Evolutionary conservation across 2,888 invertebrate genomes (phyloP).

Genomic region (Calameuta filiformis): DNA sequence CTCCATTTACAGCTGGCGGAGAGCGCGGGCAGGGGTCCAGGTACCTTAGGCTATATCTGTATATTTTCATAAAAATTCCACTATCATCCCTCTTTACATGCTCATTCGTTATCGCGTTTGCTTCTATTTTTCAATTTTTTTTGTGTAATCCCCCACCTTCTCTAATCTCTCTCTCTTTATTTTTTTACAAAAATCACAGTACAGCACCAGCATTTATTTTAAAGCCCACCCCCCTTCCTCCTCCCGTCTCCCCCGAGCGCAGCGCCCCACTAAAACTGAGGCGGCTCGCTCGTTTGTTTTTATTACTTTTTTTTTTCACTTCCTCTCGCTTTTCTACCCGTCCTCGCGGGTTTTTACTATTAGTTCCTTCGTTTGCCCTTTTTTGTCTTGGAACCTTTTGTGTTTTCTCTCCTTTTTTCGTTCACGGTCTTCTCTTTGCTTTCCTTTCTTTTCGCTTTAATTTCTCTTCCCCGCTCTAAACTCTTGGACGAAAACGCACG

Average conservation of each 20-base stretch:
- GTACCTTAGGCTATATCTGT: slow-evolving; percentile 60
- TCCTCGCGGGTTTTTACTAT: not conserved
- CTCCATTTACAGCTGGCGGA: slow-evolving; percentile 41
- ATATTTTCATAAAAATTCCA: slow-evolving; percentile 54
- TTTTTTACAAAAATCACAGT: slow-evolving; percentile 61
- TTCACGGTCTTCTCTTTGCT: not conserved
- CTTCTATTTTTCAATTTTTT: slow-evolving; percentile 24
- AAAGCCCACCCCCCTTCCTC: slow-evolving; percentile 50
- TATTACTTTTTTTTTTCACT: not conserved
- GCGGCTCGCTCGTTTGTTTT: slow-evolving; percentile 25
- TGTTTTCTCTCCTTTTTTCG: not conserved
- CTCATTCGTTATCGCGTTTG: not conserved
- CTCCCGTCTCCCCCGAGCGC: slow-evolving; percentile 23
- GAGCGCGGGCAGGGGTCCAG: slow-evolving; percentile 58
- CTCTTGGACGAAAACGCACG: not conserved
- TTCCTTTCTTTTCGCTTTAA: not conserved
- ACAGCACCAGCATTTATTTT: slow-evolving; percentile 59
- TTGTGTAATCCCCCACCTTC: slow-evolving; percentile 19
- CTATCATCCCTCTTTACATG: not conserved
- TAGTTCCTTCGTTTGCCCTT: not conserved
- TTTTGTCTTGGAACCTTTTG: not conserved
- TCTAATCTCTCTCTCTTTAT: slow-evolving; percentile 28
- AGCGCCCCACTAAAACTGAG: slow-evolving; percentile 55
- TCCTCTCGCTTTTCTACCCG: not conserved
- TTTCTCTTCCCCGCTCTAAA: not conserved